Conservation (phyloP, 2,113 vertebrate genomes). For the Chamaetylas fuelleborni region DNA sequence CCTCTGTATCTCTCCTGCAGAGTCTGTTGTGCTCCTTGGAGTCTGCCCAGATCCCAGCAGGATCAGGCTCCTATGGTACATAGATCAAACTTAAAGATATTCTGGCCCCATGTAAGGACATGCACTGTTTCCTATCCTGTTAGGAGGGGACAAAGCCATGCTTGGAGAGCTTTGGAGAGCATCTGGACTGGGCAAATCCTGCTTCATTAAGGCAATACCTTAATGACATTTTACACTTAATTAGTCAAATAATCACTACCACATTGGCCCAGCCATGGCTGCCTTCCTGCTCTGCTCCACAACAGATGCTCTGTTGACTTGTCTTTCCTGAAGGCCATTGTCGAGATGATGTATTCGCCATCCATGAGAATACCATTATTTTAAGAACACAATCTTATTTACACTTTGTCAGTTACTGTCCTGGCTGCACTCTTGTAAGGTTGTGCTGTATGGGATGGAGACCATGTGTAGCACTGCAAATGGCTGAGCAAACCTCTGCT, state of each 20-base stretch:
- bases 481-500: neutral
- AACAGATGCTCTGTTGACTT: neutral
- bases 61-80: neutral
- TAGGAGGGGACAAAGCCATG: accelerated
- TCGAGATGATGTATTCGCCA: neutral
- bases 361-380: neutral
- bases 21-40: neutral
- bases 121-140: neutral
- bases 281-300: neutral
- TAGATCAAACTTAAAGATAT: neutral
- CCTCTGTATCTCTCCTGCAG: neutral
- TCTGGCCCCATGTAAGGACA: neutral
- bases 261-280: neutral
- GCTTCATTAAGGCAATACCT: neutral
- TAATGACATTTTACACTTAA: neutral
- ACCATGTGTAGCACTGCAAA: accelerated
- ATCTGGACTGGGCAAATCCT: neutral
- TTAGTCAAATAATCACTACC: neutral
- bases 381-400: neutral
- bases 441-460: neutral
- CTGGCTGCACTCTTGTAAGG: neutral
- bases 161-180: neutral
- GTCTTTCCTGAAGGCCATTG: neutral
- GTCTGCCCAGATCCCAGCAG: neutral
- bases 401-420: neutral